Evolutionary conservation across 2,113 vertebrate species (phyloP).

Genomic region (Acanthisitta chloris): DNA sequence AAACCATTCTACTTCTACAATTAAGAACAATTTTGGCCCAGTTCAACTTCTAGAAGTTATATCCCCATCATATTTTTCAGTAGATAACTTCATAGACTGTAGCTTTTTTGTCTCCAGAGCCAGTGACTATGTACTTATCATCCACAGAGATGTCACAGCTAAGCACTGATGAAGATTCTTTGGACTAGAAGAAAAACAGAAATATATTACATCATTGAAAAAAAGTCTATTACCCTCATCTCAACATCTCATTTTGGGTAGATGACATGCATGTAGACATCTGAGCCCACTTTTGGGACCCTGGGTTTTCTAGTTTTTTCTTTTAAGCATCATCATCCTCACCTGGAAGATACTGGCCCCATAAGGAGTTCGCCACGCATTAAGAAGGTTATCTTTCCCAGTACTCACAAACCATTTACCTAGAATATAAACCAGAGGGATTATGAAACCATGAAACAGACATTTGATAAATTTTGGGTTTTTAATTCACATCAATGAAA

Average conservation of each 20-base stretch:
- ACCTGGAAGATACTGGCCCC: slow-evolving; percentile 99
- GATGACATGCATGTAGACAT: background rate
- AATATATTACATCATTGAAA: background rate
- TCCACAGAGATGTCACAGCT: slow-evolving; percentile 88
- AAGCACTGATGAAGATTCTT: slow-evolving; percentile 85
- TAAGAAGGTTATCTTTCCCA: slow-evolving; percentile 97
- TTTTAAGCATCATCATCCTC: background rate
- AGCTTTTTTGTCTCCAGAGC: slow-evolving; percentile 86
- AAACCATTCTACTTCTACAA: slow-evolving; percentile 73
- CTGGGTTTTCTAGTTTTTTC: background rate
- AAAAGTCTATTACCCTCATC: background rate
- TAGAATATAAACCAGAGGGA: slow-evolving; percentile 19
- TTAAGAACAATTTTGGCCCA: slow-evolving; percentile 79
- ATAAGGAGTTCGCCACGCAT: slow-evolving; percentile 98
- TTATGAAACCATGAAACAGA: background rate
- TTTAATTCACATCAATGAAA: background rate
- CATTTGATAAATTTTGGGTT: background rate
- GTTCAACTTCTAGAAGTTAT: slow-evolving; percentile 71
- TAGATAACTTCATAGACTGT: slow-evolving; percentile 89
- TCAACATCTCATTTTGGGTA: background rate
- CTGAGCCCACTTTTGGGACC: background rate
- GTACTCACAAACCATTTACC: slow-evolving; percentile 88
- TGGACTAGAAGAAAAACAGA: slow-evolving; percentile 76
- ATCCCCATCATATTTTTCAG: slow-evolving; percentile 73
- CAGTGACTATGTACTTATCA: slow-evolving; percentile 87